phyloP scores from a whole-genome alignment of 2,113 vertebrate species.

The Callopanchax toddi region DNA sequence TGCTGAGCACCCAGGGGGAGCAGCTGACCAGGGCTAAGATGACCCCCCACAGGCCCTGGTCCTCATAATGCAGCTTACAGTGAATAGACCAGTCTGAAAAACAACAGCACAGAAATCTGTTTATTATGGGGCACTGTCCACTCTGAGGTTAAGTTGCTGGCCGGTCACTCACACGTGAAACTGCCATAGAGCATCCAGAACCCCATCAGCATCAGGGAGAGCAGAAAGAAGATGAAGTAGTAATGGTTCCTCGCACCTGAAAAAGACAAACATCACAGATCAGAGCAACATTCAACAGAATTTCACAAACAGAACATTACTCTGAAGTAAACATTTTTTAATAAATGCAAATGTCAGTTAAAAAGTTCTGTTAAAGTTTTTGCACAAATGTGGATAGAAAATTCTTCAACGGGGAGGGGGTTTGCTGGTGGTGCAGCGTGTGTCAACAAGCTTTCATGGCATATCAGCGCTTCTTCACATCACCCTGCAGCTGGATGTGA shows the following conservation, averaged over 20 bases:
- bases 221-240: slow-evolving; percentile 88
- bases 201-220: slow-evolving; percentile 79
- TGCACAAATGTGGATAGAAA: too few relatives aligned
- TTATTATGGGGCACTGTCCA: neutral
- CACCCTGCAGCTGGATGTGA: too few relatives aligned
- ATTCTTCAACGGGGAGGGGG: too few relatives aligned
- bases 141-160: accelerated
- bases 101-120: neutral
- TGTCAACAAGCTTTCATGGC: too few relatives aligned
- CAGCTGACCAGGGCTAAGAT: slow-evolving; percentile 80
- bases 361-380: too few relatives aligned
- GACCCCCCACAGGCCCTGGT: slow-evolving; percentile 81
- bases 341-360: too few relatives aligned
- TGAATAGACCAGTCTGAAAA: slow-evolving; percentile 86
- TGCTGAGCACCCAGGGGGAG: slow-evolving; percentile 88
- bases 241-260: slow-evolving; percentile 91
- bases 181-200: slow-evolving; percentile 86
- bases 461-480: too few relatives aligned
- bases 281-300: too few relatives aligned
- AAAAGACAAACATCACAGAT: neutral
- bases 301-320: too few relatives aligned
- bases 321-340: too few relatives aligned
- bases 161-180: slow-evolving; percentile 84
- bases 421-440: too few relatives aligned
- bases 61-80: slow-evolving; percentile 78